Evolutionary conservation across 2,797 vertebrate genomes (phyloP), one percentile per base, ranked within the genome.

Genomic region (Rhynchonycteris naso): DNA sequence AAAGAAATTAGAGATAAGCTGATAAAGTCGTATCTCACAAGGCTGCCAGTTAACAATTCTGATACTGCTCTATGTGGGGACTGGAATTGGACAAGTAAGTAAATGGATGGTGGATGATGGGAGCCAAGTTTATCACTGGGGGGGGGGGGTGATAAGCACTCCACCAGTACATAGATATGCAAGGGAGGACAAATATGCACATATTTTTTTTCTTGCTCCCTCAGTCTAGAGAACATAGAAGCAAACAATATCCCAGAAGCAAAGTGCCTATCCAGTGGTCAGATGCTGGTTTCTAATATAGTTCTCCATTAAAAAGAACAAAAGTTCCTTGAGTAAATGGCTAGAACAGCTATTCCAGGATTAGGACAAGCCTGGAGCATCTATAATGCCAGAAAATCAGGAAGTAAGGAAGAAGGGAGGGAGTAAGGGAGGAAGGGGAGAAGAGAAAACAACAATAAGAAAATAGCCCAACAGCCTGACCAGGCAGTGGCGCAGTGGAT

Each of bases 221-320:
- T 66, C 63, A 86, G 7, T 50, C 30, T 26, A 90, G 47, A 43
- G 1, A 2, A 19, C 5, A 33, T 33, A 88, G 5, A 63, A 33
- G 26, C 24, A 82, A 82, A 47, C 18, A 78, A 10, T 50, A 72
- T 7, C 28, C 3, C 38, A 66, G 26, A 26, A 72, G 15, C 11
- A 76, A 65, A 33, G 24, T 94, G n/a, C 30, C 75, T 4, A 16
- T 28, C 28, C 30, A 90, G 5, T 19, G 22, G 35, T 7, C 38
- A 69, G 56, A 28, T 43, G 4, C 21, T 85, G 18, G 13, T 50
- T 87, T 95, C 71, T 59, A 81, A 47, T 56, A 56, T 15, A 30
- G 56, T 92, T 81, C 63, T 88, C 24, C 52, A 82, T 52, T 43
- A 69, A 82, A 95, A 71, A 33, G 52, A 93, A 69, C 56, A 61